Evolutionary conservation across 1,140 invertebrate genomes (phyloP).

Genomic region (Neuroterus valhalla): DNA sequence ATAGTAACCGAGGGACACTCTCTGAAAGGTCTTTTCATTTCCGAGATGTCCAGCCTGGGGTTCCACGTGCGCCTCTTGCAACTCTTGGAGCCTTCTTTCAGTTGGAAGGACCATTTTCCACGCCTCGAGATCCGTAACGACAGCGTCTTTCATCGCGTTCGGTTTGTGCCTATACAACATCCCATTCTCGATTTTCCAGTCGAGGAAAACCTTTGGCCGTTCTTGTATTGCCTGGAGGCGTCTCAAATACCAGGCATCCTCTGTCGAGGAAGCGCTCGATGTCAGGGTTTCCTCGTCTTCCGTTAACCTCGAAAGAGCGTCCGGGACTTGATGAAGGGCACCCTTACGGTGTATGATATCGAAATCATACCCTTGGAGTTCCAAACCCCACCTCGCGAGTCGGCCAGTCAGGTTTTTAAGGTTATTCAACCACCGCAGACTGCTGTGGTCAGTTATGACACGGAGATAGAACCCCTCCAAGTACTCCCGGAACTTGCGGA

Average conservation of each 20-base stretch:
- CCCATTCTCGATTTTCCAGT: too few species aligned
- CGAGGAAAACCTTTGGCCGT: too few species aligned
- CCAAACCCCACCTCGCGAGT: constrained; percentile 50
- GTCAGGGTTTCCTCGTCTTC: neutral
- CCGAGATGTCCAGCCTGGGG: constrained; percentile 59
- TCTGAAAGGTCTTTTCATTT: constrained; percentile 55
- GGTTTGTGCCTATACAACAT: too few species aligned
- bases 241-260: neutral
- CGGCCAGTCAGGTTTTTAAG: constrained; percentile 53
- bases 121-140: too few species aligned
- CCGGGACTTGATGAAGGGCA: neutral
- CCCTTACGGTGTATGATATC: constrained; percentile 34
- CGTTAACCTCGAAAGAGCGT: constrained; percentile 32
- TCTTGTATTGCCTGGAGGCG: constrained; percentile 1
- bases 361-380: constrained; percentile 14
- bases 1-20: neutral
- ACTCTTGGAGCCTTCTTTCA: constrained; percentile 43
- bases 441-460: constrained; percentile 57
- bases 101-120: constrained; percentile 58
- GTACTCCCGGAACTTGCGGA: constrained; percentile 60
- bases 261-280: neutral
- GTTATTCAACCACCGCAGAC: constrained; percentile 48
- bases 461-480: constrained; percentile 58
- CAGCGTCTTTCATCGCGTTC: too few species aligned
- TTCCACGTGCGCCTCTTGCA: constrained; percentile 51